Evolutionary conservation across 2,113 vertebrate species (phyloP).

Genomic region (Columbina picui): DNA sequence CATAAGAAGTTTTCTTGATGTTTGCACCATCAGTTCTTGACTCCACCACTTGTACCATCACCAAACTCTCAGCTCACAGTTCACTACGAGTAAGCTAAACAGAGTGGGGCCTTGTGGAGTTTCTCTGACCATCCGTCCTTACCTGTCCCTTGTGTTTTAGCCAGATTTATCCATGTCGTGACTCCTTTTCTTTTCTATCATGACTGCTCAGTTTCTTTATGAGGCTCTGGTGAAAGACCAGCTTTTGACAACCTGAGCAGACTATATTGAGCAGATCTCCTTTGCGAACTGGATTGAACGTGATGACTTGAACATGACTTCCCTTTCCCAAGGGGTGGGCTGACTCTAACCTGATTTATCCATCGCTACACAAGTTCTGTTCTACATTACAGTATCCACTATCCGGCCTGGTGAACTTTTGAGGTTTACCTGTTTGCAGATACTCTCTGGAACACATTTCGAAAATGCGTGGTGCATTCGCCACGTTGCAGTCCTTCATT

Average conservation of each 20-base stretch:
- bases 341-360: background rate
- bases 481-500: background rate
- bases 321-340: background rate
- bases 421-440: background rate
- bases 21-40: background rate
- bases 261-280: background rate
- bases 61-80: background rate
- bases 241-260: background rate
- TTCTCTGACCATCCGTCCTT: background rate
- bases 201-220: background rate
- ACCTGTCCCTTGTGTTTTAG: background rate
- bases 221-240: background rate
- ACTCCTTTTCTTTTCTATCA: background rate
- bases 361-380: background rate
- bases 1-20: background rate
- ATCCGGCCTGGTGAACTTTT: background rate
- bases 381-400: background rate
- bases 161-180: fast-evolving
- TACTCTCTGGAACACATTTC: background rate
- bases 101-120: background rate
- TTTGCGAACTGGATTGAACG: background rate
- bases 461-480: background rate
- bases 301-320: background rate
- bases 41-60: background rate
- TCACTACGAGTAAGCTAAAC: background rate